phyloP scores from a whole-genome alignment of 2,888 invertebrate genomes.

The Tupiocoris notatus region DNA sequence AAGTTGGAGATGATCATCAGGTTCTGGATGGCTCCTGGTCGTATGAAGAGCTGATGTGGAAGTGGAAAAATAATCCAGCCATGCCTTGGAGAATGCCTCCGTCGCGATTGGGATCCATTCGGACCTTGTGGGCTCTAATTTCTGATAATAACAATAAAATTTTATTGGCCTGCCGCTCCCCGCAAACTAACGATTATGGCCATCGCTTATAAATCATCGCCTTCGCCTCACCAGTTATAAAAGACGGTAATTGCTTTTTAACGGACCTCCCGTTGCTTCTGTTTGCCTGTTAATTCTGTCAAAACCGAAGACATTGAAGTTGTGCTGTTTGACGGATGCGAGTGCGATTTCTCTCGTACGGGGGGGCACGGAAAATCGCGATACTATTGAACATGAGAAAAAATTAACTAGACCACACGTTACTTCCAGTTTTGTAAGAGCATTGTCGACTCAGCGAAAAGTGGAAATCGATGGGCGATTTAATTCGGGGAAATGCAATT shows the following conservation, averaged over 20 bases:
- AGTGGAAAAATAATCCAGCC: neutral
- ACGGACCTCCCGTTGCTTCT: constrained; percentile 20
- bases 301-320: neutral
- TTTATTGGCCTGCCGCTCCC: constrained; percentile 35
- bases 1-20: neutral
- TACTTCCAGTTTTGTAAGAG: neutral
- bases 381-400: neutral
- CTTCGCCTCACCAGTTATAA: constrained; percentile 31
- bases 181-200: neutral
- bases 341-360: neutral
- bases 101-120: neutral
- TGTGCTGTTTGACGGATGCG: neutral
- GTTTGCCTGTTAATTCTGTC: neutral
- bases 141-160: constrained; percentile 42
- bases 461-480: neutral
- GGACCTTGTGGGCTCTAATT: constrained; percentile 34
- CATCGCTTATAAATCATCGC: constrained; percentile 14
- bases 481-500: neutral
- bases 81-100: neutral
- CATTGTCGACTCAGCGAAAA: neutral
- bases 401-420: neutral
- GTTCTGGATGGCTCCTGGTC: neutral
- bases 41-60: neutral
- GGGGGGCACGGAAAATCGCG: neutral
- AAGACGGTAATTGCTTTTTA: constrained; percentile 36